Conservation (phyloP, 2,113 vertebrate genomes). For the Sceloporus undulatus region DNA sequence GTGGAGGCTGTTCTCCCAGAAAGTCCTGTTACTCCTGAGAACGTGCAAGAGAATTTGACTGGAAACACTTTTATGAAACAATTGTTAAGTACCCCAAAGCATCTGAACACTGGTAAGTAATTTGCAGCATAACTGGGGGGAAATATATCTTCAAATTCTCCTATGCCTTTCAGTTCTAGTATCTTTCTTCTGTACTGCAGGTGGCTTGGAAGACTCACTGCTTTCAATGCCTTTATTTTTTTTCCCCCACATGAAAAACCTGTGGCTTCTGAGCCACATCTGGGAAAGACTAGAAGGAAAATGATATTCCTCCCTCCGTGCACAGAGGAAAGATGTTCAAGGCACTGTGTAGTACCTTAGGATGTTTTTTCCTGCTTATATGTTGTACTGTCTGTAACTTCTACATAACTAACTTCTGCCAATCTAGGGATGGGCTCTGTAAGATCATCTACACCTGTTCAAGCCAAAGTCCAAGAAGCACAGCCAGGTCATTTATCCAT, state of each 20-base stretch:
- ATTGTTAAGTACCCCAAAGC: neutral
- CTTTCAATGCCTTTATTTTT: neutral
- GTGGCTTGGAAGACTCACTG: neutral
- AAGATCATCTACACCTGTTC: neutral
- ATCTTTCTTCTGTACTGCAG: neutral
- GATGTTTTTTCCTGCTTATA: neutral
- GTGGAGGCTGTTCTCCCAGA: neutral
- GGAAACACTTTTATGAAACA: neutral
- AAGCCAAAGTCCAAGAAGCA: neutral
- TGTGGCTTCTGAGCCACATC: neutral
- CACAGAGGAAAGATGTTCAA: neutral
- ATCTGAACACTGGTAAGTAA: constrained; percentile 54
- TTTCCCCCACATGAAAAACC: neutral
- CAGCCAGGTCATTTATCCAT: neutral
- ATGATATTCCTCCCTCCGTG: neutral
- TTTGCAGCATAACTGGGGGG: neutral
- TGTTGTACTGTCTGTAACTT: neutral
- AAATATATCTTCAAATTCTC: neutral
- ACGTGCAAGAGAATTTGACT: neutral
- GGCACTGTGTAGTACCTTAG: neutral
- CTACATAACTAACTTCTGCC: constrained; percentile 2
- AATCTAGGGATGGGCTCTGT: constrained; percentile 36
- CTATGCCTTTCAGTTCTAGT: neutral
- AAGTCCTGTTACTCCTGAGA: neutral
- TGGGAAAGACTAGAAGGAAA: neutral